These are phyloP conservation scores for Pao palembangensis DNA, from an alignment of 2,113 vertebrate genomes.

Conservation along the genomic window DNA sequence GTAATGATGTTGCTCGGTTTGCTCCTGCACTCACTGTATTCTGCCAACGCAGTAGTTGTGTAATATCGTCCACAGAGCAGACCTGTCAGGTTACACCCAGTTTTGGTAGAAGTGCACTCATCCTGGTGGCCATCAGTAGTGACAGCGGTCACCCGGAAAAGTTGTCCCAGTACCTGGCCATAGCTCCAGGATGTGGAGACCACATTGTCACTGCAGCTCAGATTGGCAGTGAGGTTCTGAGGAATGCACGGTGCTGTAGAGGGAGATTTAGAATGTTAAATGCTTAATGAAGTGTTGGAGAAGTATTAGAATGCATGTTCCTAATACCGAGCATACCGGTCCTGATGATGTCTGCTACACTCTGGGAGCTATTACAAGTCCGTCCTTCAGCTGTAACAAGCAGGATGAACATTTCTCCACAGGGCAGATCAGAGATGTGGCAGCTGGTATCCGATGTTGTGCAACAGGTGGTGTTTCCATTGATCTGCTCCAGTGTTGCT, in stretches of 20 bases:
- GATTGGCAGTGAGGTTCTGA: constrained; percentile 43
- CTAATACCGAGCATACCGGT: constrained; percentile 58
- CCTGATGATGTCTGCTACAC: constrained; percentile 38
- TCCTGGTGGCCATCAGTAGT: constrained; percentile 35
- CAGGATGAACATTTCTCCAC: constrained; percentile 68
- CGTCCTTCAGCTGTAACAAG: constrained; percentile 66
- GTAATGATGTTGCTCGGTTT: constrained; percentile 45
- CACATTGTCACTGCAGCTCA: constrained; percentile 67
- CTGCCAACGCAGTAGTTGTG: constrained; percentile 58
- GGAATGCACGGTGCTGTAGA: constrained; percentile 69
- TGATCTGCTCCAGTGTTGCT: constrained; percentile 54
- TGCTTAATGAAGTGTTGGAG: not conserved
- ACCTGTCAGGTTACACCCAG: constrained; percentile 58
- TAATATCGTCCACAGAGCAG: constrained; percentile 72
- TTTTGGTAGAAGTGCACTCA: constrained; percentile 46
- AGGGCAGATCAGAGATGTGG: constrained; percentile 62
- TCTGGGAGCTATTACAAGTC: constrained; percentile 74
- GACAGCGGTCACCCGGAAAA: constrained; percentile 61
- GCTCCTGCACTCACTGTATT: constrained; percentile 64
- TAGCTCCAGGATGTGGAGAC: constrained; percentile 63
- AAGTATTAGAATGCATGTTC: not conserved
- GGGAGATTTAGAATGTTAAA: not conserved
- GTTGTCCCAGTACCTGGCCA: constrained; percentile 43
- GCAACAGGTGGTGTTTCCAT: constrained; percentile 58
- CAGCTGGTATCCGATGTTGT: constrained; percentile 48